Conservation (phyloP, 2,113 vertebrate species). For the Elachura formosa region DNA sequence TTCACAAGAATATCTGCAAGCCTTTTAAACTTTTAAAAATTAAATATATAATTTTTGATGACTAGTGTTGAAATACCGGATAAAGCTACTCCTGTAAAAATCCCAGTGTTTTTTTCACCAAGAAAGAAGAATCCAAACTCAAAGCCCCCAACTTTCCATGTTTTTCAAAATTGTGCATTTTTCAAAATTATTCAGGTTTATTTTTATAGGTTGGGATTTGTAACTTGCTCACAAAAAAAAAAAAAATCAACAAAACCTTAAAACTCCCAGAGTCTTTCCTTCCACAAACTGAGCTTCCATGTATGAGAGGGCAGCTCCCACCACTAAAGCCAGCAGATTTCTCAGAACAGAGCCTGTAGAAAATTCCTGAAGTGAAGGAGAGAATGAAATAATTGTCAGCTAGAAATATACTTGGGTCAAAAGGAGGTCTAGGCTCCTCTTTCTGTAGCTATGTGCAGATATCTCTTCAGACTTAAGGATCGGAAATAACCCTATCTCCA, state of each 20-base stretch:
- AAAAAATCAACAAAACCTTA: not conserved
- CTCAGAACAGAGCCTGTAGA: not conserved
- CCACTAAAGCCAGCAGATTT: not conserved
- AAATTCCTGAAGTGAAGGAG: not conserved
- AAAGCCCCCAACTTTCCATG: not conserved
- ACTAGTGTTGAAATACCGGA: not conserved
- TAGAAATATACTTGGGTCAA: not conserved
- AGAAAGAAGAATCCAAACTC: not conserved
- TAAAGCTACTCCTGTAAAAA: not conserved
- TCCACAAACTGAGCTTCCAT: not conserved
- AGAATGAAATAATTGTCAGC: not conserved
- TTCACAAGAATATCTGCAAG: not conserved
- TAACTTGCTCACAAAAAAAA: not conserved
- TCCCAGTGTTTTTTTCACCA: accelerated
- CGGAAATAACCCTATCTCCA: not conserved
- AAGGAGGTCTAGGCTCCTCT: not conserved
- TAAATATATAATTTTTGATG: not conserved
- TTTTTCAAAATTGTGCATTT: not conserved
- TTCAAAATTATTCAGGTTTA: not conserved
- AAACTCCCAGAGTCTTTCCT: not conserved
- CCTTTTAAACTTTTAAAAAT: not conserved
- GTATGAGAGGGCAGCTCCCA: not conserved
- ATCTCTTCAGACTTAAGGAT: not conserved
- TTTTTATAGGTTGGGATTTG: not conserved
- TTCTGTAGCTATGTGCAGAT: not conserved